Conservation (phyloP, 2,888 invertebrate genomes). For the Agonopterix arenella region DNA sequence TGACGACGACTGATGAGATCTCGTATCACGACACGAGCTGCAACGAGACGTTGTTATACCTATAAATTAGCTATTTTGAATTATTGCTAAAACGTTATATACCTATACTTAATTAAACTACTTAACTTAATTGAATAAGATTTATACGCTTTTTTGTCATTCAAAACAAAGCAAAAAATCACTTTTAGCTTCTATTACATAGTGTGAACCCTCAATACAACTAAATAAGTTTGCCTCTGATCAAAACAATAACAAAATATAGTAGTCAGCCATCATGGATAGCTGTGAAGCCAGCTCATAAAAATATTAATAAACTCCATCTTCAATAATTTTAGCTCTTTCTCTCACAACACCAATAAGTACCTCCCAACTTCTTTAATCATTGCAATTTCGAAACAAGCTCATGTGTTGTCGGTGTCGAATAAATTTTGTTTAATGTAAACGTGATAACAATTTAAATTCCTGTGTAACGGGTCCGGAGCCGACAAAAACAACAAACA, state of each 20-base stretch:
- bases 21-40: too few species aligned
- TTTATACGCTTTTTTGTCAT: too few species aligned
- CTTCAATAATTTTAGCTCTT: conserved; percentile 30
- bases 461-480: conserved; percentile 73
- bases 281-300: conserved; percentile 1
- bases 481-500: conserved; percentile 77
- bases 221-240: background rate
- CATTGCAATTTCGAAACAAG: conserved; percentile 77
- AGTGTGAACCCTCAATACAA: too few species aligned
- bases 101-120: too few species aligned
- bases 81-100: too few species aligned
- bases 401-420: conserved; percentile 74
- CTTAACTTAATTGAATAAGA: too few species aligned
- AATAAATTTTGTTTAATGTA: conserved; percentile 77
- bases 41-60: too few species aligned
- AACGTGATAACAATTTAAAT: conserved; percentile 78
- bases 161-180: too few species aligned
- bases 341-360: conserved; percentile 56
- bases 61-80: too few species aligned
- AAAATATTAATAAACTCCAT: conserved; percentile 32
- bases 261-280: conserved; percentile 24
- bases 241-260: conserved; percentile 6
- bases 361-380: conserved; percentile 64
- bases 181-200: too few species aligned
- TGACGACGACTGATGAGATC: too few species aligned